These are phyloP conservation scores for Aphidius colemani DNA, from an alignment of 2,888 invertebrate genomes.

Conservation along the genomic window DNA sequence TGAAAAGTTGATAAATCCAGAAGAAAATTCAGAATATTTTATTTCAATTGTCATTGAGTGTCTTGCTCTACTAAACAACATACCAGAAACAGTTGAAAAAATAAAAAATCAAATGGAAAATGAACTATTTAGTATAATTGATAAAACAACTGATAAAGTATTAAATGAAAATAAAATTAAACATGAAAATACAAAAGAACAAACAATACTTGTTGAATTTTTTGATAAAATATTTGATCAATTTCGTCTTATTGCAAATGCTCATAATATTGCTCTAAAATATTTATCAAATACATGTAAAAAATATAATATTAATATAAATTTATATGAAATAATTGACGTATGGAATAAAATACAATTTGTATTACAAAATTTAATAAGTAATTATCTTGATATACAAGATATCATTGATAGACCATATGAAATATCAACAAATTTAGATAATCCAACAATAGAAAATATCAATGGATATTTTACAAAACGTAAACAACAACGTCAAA, in stretches of 20 bases:
- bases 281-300: slow-evolving; percentile 69
- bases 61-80: slow-evolving; percentile 78
- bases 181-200: slow-evolving; percentile 42
- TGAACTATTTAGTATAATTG: slow-evolving; percentile 79
- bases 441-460: slow-evolving; percentile 62
- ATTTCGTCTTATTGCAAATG: slow-evolving; percentile 79
- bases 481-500: slow-evolving; percentile 59
- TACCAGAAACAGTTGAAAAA: slow-evolving; percentile 85
- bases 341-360: slow-evolving; percentile 91
- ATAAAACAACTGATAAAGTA: slow-evolving; percentile 78
- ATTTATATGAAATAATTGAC: slow-evolving; percentile 74
- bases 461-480: slow-evolving; percentile 64
- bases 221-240: slow-evolving; percentile 79
- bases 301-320: slow-evolving; percentile 63
- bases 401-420: slow-evolving; percentile 71
- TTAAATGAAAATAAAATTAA: background rate
- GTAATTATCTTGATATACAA: slow-evolving; percentile 86
- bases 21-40: slow-evolving; percentile 70
- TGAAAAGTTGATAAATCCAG: slow-evolving; percentile 63
- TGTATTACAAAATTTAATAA: slow-evolving; percentile 82
- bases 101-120: slow-evolving; percentile 83
- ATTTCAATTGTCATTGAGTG: slow-evolving; percentile 85
- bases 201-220: slow-evolving; percentile 65
- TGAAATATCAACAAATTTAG: slow-evolving; percentile 60
- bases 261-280: slow-evolving; percentile 73